Base-by-base conservation (phyloP, 2,113 vertebrate species). In the Notarius quadriscutis region DNA sequence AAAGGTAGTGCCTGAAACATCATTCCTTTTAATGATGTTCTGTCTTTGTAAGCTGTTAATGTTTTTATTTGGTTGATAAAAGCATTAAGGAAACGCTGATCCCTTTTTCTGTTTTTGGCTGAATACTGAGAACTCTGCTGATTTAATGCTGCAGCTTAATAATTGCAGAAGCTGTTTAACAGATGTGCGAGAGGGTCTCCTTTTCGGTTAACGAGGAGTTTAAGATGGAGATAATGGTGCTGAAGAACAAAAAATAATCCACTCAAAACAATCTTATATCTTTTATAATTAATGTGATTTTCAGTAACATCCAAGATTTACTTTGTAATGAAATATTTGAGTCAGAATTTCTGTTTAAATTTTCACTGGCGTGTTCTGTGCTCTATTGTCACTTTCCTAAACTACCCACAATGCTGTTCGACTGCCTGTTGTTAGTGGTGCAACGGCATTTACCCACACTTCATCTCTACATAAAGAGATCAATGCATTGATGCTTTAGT, bases 11-110 rank as follows among this genome's bases (percentile, higher is more conserved):
- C 10, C 30, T 84, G 34, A 53, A 81, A 30, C 80, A 63, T 74
- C 63, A 30, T 80, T 78, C 51, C 62, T 12, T 87, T 27, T 75
- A 57, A 63, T 77, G 20, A 58, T 87, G 65, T 25, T 41, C 58
- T 20, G 22, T 57, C 50, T 53, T 30, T 77, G 22, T 22, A 17
- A 0, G 27, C 62, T 53, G 7, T 41, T 17, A n/a, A 62, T 81
- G 62, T 53, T 81, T 41, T 80, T 58, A 48, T 34, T 10, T 41
- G 18, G 5, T 55, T 67, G n/a, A 69, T 69, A 18, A n/a, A 86
- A 71, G 30, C 48, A 55, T 7, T 57, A 41, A 58, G 12, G 15
- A 34, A 27, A 48, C 5, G n/a, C 5, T 0, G 11, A 77, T 51
- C 48, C 48, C 7, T 27, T 79, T 53, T 55, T 30, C 5, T 17